phyloP scores from a whole-genome alignment of 1,140 invertebrate species.

The Octopus sinensis region DNA sequence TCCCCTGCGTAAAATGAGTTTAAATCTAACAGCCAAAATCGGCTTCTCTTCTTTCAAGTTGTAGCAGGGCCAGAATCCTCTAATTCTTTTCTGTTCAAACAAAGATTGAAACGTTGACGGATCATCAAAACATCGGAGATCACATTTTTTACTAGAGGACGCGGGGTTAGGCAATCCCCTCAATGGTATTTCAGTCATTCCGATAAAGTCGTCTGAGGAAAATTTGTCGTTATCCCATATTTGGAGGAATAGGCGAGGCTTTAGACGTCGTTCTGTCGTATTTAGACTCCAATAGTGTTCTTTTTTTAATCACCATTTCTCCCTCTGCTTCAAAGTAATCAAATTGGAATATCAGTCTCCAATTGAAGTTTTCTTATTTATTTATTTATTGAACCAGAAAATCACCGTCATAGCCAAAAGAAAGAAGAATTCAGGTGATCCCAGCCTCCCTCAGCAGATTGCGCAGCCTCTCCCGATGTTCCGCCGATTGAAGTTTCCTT shows the following conservation, averaged over 20 bases:
- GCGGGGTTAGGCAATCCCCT: too few relatives aligned
- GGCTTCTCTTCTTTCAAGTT: conserved; percentile 46
- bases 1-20: too few relatives aligned
- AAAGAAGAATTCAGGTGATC: too few relatives aligned
- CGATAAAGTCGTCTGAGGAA: conserved; percentile 60
- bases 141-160: too few relatives aligned
- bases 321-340: conserved; percentile 60
- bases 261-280: conserved; percentile 54
- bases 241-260: conserved; percentile 57
- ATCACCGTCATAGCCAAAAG: too few relatives aligned
- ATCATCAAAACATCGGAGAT: too few relatives aligned
- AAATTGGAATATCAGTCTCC: conserved; percentile 60
- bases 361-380: too few relatives aligned
- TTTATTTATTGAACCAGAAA: too few relatives aligned
- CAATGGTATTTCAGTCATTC: too few relatives aligned
- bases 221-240: conserved; percentile 63
- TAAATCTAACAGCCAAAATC: conserved; percentile 47
- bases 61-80: conserved; percentile 60
- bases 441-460: too few relatives aligned
- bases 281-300: conserved; percentile 61
- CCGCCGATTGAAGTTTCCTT: conserved; percentile 62
- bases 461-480: too few relatives aligned
- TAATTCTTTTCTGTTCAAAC: conserved; percentile 57
- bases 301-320: conserved; percentile 57
- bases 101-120: conserved; percentile 52